Evolutionary conservation across 2,797 vertebrate genomes (phyloP), one percentile per base, ranked within the genome.

Genomic region (Kryptolebias ocellatus): DNA sequence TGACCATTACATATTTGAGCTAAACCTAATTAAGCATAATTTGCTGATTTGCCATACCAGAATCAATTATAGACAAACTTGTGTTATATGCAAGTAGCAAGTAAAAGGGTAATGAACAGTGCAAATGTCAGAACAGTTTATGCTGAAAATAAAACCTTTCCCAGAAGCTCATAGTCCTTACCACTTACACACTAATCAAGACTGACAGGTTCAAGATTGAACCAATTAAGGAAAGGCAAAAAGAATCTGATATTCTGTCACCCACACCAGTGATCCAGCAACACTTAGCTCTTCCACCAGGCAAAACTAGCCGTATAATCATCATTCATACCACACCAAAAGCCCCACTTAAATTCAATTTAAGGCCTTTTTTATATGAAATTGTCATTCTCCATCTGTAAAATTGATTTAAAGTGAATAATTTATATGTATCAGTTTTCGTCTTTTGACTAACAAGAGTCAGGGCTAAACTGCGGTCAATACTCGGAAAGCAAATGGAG

Each of bases 131-230:
- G 67, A 74, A 54, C 60, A 74, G 83, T 86, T 89, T 58, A 85
- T 76, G 82, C 79, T 78, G 79, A 89, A 92, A 89, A 89, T 86
- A 86, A 85, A 89, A 75, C 55, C 72, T 70, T 72, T 83, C 72
- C 67, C 76, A 63, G 67, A 64, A 69, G 73, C 78, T 65, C 61
- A 70, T 76, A 73, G 75, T 87, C 67, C 80, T 90, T 79, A 86
- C 74, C 63, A 57, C 85, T 69, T 55, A 80, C 77, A 87, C 86
- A 76, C 76, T 93, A 94, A 93, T 93, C 88, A 86, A 79, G 84
- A 87, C 81, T 88, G 94, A 91, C 93, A 91, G 90, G 79, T 84
- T 86, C 86, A 93, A 94, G 91, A 93, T 91, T 92, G 89, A 92
- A 87, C 86, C 90, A 93, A 93, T 94, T 94, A 93, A 83, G 87